Percentiles rank a stretch among this genome's conserved stretches.
Conservation (phyloP, 64 coral and sea anemone genomes). For the Hydrozoanthus tunicans region DNA sequence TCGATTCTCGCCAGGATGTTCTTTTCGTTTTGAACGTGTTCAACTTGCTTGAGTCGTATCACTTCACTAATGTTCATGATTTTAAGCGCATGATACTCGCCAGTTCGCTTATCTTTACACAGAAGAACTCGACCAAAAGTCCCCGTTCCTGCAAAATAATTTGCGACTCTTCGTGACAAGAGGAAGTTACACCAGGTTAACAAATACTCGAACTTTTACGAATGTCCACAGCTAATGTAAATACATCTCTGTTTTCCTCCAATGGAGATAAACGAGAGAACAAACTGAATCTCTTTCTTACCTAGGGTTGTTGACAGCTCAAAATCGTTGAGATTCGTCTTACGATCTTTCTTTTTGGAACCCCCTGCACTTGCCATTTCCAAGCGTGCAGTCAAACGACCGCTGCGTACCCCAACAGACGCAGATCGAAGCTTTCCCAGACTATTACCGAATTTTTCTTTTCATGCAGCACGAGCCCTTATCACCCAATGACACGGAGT, state of each 20-base stretch:
- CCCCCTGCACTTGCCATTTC: conserved; percentile 69
- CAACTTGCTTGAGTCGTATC: conserved; percentile 98
- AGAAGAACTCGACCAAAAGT: conserved; percentile 96
- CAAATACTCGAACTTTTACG: neutral
- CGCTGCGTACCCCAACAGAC: neutral
- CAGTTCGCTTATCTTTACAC: conserved; percentile 67
- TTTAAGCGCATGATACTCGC: conserved; percentile 88
- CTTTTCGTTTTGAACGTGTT: conserved; percentile 99
- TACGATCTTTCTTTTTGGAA: conserved; percentile 86
- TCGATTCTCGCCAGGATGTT: conserved; percentile 88
- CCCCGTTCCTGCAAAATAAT: conserved; percentile 80
- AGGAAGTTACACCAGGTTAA: conserved; percentile 10
- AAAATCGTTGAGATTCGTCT: conserved; percentile 88
- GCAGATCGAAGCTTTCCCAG: conserved; percentile 30
- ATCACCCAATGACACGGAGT: conserved; percentile 33
- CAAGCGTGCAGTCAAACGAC: neutral
- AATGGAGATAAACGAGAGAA: neutral
- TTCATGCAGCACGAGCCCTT: conserved; percentile 15
- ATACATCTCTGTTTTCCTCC: neutral
- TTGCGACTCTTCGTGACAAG: conserved; percentile 1
- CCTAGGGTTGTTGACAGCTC: conserved; percentile 89
- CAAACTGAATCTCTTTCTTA: conserved; percentile 39
- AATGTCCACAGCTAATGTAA: neutral
- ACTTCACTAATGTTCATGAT: conserved; percentile 99
- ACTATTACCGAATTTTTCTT: neutral